Percentiles rank a stretch among this genome's conserved stretches.
Conservation (phyloP, 2,797 vertebrate genomes). For the Clarias platycephalus region DNA sequence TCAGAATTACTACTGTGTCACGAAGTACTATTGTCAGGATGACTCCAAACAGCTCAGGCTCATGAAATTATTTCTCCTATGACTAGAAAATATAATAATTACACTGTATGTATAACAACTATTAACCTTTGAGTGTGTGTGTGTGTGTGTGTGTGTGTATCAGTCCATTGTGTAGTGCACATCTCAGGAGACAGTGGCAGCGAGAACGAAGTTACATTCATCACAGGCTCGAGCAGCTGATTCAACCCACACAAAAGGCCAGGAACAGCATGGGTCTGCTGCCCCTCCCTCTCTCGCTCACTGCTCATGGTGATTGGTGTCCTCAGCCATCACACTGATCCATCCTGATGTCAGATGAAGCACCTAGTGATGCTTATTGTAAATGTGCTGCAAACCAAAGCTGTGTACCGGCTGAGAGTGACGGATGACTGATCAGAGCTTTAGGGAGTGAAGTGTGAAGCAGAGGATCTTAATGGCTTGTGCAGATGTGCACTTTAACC, state of each 20-base stretch:
- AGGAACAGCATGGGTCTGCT: slow-evolving; percentile 35
- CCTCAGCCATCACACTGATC: slow-evolving; percentile 36
- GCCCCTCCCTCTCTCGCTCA: slow-evolving; percentile 5
- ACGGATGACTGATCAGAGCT: slow-evolving; percentile 30
- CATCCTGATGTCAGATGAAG: slow-evolving; percentile 48
- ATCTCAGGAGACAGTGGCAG: slow-evolving; percentile 35
- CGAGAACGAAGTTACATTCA: slow-evolving; percentile 39
- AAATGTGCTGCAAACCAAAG: slow-evolving; percentile 31
- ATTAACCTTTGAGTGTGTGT: not conserved
- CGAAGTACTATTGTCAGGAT: not conserved
- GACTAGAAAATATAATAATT: not conserved
- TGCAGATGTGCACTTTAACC: slow-evolving; percentile 17
- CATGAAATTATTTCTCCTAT: not conserved
- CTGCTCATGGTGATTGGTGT: slow-evolving; percentile 47
- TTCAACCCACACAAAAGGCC: slow-evolving; percentile 45
- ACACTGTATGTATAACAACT: not conserved
- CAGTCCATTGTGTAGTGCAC: slow-evolving; percentile 3
- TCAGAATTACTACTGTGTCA: not conserved
- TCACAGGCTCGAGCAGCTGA: slow-evolving; percentile 48
- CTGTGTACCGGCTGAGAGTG: slow-evolving; percentile 19
- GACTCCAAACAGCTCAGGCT: not conserved
- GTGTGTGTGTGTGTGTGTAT: slow-evolving; percentile 7
- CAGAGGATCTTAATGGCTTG: slow-evolving; percentile 30
- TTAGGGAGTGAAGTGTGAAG: slow-evolving; percentile 21
- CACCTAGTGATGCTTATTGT: slow-evolving; percentile 36